Evolutionary conservation across 2,797 vertebrate genomes (phyloP).

Genomic region (Lycodopsis pacificus): DNA sequence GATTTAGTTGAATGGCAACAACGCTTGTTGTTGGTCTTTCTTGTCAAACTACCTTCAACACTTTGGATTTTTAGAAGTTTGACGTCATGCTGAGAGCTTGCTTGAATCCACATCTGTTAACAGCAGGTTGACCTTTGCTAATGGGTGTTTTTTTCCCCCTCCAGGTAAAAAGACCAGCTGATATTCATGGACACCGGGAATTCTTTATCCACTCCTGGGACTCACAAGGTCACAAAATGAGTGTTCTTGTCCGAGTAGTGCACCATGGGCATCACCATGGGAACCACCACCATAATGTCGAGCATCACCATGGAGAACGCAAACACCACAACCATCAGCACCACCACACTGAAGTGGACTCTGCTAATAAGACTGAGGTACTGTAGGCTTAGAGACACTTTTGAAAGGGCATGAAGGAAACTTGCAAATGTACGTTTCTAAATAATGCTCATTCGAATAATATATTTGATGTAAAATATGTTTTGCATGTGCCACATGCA

Average conservation of each 20-base stretch:
- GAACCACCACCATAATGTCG: background rate
- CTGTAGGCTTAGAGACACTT: background rate
- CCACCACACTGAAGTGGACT: background rate
- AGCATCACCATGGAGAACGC: conserved; percentile 16
- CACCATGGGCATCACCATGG: background rate
- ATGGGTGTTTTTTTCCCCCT: background rate
- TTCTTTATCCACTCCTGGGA: conserved; percentile 72
- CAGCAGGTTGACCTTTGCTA: background rate
- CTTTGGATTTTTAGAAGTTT: no score
- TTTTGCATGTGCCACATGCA: background rate
- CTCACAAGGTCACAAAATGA: conserved; percentile 59
- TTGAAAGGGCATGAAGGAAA: background rate
- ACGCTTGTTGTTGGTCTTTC: no score
- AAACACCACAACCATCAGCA: background rate
- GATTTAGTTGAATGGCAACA: background rate
- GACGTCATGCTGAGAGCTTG: no score
- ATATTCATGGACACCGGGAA: conserved; percentile 61
- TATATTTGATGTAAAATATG: background rate
- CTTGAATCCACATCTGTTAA: background rate
- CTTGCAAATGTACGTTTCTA: background rate
- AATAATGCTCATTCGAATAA: background rate
- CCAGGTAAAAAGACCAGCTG: conserved; percentile 64
- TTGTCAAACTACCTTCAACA: no score
- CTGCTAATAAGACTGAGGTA: conserved; percentile 50
- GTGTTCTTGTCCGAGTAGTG: conserved; percentile 58